phyloP scores from a whole-genome alignment of 2,888 invertebrate genomes.

The Tenthredo distinguenda region DNA sequence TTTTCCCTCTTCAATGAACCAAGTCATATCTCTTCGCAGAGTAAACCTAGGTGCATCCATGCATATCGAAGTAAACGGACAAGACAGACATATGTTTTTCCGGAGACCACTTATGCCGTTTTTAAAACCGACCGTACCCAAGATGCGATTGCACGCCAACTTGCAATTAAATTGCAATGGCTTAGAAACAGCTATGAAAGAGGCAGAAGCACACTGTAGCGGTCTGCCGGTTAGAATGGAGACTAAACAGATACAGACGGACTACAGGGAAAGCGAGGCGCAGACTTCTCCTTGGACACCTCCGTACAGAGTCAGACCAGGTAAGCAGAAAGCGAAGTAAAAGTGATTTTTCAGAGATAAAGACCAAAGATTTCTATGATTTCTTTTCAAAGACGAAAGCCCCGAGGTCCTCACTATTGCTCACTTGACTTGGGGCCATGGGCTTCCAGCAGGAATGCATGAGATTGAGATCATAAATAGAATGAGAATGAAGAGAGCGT shows the following conservation, averaged over 20 bases:
- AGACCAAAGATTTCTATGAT: neutral
- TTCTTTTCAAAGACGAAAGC: slow-evolving; percentile 66
- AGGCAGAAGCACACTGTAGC: slow-evolving; percentile 58
- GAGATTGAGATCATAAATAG: slow-evolving; percentile 85
- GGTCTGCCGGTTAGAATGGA: slow-evolving; percentile 55
- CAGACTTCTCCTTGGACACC: slow-evolving; percentile 91
- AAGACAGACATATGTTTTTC: slow-evolving; percentile 49
- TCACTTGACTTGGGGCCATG: slow-evolving; percentile 83
- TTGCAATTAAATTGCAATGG: slow-evolving; percentile 50
- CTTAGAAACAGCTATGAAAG: slow-evolving; percentile 53
- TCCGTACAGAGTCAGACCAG: slow-evolving; percentile 78
- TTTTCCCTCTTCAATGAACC: neutral
- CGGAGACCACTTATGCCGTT: slow-evolving; percentile 60
- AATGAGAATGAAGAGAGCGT: slow-evolving; percentile 84
- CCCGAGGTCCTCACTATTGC: slow-evolving; percentile 86
- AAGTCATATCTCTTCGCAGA: neutral
- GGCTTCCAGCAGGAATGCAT: slow-evolving; percentile 83
- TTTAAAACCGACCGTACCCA: slow-evolving; percentile 54
- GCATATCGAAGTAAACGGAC: neutral
- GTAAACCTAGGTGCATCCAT: neutral
- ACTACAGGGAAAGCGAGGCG: slow-evolving; percentile 87
- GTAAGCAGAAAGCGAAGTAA: slow-evolving; percentile 72
- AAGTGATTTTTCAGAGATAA: slow-evolving; percentile 7
- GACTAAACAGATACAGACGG: slow-evolving; percentile 82
- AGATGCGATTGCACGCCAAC: slow-evolving; percentile 54